Evolutionary conservation across 2,888 invertebrate genomes (phyloP), one percentile per base, ranked within the genome.

Genomic region (Coelinius sp.): DNA sequence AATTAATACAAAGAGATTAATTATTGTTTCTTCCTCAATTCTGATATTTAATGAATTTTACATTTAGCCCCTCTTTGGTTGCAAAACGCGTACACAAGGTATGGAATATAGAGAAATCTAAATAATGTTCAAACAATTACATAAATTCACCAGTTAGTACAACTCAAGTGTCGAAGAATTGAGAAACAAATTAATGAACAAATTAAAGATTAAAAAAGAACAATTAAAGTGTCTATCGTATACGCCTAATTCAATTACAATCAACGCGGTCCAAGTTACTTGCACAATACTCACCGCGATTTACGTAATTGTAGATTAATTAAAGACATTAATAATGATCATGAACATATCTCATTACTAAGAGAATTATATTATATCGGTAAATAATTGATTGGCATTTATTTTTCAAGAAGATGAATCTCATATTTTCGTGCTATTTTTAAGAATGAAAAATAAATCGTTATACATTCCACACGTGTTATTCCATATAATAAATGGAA

Each of bases 31-130:
- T n/a, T n/a, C n/a, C 4, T 41, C 5, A 41, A 41, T 41, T 41
- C n/a, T n/a, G n/a, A n/a, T n/a, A n/a, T n/a, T n/a, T n/a, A n/a
- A 31, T 31, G 5, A 31, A 31, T 8, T 6, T 6, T 17, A n/a
- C 44, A 20, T 49, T 46, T 14, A 12, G 31, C 27, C 44, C 20
- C 31, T 27, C 25, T 31, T 25, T 17, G 3, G 12, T 25, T 53
- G 27, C 24, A 35, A 72, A 71, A 72, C 70, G 56, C 72, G 68
- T 74, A 73, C 73, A 74, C 77, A 77, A 77, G 76, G 76, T 76
- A 76, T 76, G 75, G 71, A 74, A 73, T 74, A 75, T 74, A 49
- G 31, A 49, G 14, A 68, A 56, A 63, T 46, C 6, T 25, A 46
- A 46, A 10, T 10, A 31, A 31, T 25, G 31, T 64, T 12, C 35